These are phyloP conservation scores for Allacma fusca DNA, from an alignment of 2,888 invertebrate species.

Conservation along the genomic window DNA sequence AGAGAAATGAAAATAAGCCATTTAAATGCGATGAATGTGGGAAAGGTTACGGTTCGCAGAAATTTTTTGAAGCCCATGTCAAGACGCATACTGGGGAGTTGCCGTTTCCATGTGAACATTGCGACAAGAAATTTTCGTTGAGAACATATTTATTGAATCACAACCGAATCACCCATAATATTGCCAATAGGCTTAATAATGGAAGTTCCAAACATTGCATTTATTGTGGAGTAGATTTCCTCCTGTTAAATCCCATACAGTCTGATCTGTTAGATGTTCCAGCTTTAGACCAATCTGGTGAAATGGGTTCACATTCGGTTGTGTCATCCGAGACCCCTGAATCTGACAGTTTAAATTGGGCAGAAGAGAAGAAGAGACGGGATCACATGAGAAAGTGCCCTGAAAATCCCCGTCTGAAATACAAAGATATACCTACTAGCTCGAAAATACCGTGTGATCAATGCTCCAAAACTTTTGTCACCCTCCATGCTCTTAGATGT, in stretches of 20 bases:
- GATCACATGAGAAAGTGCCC: background rate
- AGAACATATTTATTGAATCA: background rate
- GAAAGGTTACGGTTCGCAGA: background rate
- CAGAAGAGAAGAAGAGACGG: background rate
- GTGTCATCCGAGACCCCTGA: background rate
- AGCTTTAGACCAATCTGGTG: background rate
- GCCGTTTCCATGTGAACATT: background rate
- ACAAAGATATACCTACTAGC: background rate
- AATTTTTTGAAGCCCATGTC: background rate
- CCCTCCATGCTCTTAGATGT: background rate
- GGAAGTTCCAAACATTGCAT: background rate
- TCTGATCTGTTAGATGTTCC: background rate
- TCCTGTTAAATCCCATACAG: background rate
- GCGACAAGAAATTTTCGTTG: background rate
- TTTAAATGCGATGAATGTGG: background rate
- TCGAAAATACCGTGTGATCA: slow-evolving; percentile 4
- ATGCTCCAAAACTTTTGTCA: slow-evolving; percentile 27
- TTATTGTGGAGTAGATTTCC: background rate
- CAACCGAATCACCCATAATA: background rate
- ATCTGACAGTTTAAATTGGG: background rate
- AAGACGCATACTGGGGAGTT: background rate
- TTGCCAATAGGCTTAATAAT: background rate
- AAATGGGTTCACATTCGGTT: background rate
- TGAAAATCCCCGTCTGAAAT: background rate
- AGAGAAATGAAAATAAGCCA: background rate